A percentile compares a stretch with the other conserved stretches of the same genome.
Conservation (phyloP, 2,888 invertebrate genomes). For the Drosophila phalerata region DNA sequence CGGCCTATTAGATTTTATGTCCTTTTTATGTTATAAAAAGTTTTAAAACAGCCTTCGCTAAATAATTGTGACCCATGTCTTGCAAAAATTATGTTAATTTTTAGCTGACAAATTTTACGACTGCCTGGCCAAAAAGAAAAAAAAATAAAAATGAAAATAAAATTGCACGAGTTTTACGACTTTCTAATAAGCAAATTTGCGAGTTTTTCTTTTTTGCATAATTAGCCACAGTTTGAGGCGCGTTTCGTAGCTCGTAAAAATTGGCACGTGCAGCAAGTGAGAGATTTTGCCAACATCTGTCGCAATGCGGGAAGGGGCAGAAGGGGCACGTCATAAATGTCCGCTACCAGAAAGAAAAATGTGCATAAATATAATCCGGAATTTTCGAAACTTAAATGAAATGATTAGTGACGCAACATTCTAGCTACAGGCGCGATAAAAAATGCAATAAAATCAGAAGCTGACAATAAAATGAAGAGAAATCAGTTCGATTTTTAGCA, state of each 20-base stretch:
- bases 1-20: slow-evolving; percentile 49
- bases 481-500: slow-evolving; percentile 59
- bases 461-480: slow-evolving; percentile 53
- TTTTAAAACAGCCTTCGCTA: slow-evolving; percentile 34
- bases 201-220: slow-evolving; percentile 66
- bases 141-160: slow-evolving; percentile 17
- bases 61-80: slow-evolving; percentile 41
- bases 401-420: slow-evolving; percentile 81
- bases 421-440: slow-evolving; percentile 77
- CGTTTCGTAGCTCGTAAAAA: slow-evolving; percentile 51
- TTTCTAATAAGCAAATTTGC: slow-evolving; percentile 75
- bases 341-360: slow-evolving; percentile 23
- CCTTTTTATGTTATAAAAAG: slow-evolving; percentile 52
- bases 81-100: slow-evolving; percentile 59
- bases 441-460: slow-evolving; percentile 79
- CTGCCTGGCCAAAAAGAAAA: slow-evolving; percentile 15
- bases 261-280: slow-evolving; percentile 60
- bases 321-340: slow-evolving; percentile 70
- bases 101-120: slow-evolving; percentile 46
- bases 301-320: slow-evolving; percentile 28
- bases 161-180: slow-evolving; percentile 66
- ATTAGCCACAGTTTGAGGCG: slow-evolving; percentile 56
- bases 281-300: slow-evolving; percentile 54
- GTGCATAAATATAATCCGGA: slow-evolving; percentile 70
- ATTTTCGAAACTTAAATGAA: slow-evolving; percentile 75